A percentile compares a stretch with the other conserved stretches of the same genome.
phyloP scores from a whole-genome alignment of 2,888 invertebrate species.

The Pterostichus niger region DNA sequence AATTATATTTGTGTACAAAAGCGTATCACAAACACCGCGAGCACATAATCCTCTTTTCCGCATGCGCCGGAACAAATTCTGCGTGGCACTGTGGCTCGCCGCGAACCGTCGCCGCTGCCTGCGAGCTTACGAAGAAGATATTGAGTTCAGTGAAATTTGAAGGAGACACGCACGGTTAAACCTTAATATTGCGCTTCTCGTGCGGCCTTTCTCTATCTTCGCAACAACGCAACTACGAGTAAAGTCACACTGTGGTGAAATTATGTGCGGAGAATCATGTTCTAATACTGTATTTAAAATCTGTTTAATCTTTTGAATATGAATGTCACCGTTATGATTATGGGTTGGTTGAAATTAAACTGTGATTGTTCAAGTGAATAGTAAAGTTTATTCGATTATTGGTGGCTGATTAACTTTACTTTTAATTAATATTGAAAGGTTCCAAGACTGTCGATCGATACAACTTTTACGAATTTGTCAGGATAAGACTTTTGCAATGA shows the following conservation, averaged over 20 bases:
- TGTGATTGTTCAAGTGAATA: not conserved
- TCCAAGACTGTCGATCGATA: too few relatives aligned
- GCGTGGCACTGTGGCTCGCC: not conserved
- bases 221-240: not conserved
- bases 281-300: not conserved
- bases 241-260: not conserved
- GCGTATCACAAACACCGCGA: not conserved
- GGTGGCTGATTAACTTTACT: too few relatives aligned
- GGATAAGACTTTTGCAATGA: too few relatives aligned
- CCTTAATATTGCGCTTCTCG: conserved; percentile 43
- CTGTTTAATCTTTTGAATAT: conserved; percentile 24
- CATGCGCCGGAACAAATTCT: conserved; percentile 13
- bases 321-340: not conserved
- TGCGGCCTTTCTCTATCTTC: not conserved
- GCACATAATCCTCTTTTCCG: conserved; percentile 6
- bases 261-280: conserved; percentile 7
- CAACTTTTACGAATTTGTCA: too few relatives aligned
- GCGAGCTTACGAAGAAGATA: conserved; percentile 33
- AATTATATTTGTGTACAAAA: conserved; percentile 16
- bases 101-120: not conserved
- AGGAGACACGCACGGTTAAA: conserved; percentile 58
- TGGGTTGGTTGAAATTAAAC: not conserved
- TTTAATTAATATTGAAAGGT: too few relatives aligned
- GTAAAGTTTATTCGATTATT: too few relatives aligned
- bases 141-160: conserved; percentile 59